Base-by-base conservation (phyloP, 2,888 invertebrate species). In the Sinotaia quadrata region DNA sequence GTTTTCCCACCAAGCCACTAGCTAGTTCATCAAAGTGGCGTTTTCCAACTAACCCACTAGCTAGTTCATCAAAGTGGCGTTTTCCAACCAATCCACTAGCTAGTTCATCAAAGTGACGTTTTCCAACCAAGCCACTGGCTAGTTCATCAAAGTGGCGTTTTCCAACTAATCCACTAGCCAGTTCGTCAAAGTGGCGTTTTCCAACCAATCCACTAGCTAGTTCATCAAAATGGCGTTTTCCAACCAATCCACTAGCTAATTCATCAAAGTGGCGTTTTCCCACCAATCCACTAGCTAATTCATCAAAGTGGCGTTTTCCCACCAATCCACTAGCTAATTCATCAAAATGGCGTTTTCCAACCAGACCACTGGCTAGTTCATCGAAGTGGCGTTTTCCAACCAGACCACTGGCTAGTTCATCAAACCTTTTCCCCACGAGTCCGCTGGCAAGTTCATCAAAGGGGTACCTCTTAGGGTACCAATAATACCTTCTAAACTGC, bases 361-460 rank as follows among this genome's bases (percentile, higher is more conserved):
- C 56, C 0, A 73, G 58, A 2, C 71, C 73, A 44, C 56, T 69
- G 7, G 66, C 65, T 2, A 73, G 12, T 29, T 63, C 62, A 57
- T 73, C 68, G 34, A 69, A 62, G 4, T 65, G 34, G 54, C 62
- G n/a, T 27, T 51, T 59, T 29, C 34, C 21, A 12, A 63, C 15
- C 12, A 41, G 21, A n/a, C 69, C 66, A 24, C 49, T 69, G 18
- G 33, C 37, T 12, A 63, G 44, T 29, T 71, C 56, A 52, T 54
- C 59, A 27, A 71, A 62, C 27, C 69, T 27, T 21, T 75, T 75
- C 1, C 74, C 75, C 2, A 75, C 58, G 1, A 75, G 54, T 12
- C 75, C 75, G 49, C 68, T 75, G 49, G 72, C 72, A 0, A 74
- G n/a, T 24, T 70, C 69, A 29, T 72, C 70, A 33, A 75, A 65